Conservation (phyloP, 2,113 vertebrate genomes). For the Chaetorhynchus papuensis region DNA sequence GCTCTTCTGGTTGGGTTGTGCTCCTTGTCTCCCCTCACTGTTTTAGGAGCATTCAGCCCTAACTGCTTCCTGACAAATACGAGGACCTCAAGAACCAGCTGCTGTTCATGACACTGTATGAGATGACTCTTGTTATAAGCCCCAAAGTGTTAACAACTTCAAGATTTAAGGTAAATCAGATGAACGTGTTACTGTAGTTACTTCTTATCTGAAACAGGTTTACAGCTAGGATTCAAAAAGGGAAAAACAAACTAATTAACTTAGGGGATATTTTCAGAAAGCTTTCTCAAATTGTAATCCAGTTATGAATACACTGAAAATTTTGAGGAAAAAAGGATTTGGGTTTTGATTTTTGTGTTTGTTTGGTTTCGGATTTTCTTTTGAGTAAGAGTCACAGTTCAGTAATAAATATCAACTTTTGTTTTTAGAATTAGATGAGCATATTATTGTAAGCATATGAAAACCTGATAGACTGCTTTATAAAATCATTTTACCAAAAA, state of each 20-base stretch:
- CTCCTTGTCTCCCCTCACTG: neutral
- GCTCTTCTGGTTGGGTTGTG: neutral
- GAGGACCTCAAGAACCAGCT: neutral
- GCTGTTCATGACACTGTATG: neutral
- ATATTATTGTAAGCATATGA: neutral
- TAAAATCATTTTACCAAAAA: neutral
- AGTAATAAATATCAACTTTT: neutral
- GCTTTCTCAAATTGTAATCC: neutral
- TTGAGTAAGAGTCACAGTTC: neutral
- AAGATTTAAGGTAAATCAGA: neutral
- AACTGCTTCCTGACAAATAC: neutral
- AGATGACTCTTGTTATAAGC: neutral
- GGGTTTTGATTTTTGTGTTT: neutral
- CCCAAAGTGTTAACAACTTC: neutral
- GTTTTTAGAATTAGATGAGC: neutral
- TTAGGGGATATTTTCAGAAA: neutral
- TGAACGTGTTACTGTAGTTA: neutral
- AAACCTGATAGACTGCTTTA: neutral
- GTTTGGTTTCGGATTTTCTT: neutral
- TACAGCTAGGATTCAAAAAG: neutral
- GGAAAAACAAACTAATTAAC: neutral
- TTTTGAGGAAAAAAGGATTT: accelerated
- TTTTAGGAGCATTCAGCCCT: neutral
- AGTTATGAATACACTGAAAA: neutral
- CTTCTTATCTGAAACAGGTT: neutral